These are phyloP conservation scores for Porphyrio hochstetteri DNA, from an alignment of 2,113 vertebrate genomes.

Conservation along the genomic window DNA sequence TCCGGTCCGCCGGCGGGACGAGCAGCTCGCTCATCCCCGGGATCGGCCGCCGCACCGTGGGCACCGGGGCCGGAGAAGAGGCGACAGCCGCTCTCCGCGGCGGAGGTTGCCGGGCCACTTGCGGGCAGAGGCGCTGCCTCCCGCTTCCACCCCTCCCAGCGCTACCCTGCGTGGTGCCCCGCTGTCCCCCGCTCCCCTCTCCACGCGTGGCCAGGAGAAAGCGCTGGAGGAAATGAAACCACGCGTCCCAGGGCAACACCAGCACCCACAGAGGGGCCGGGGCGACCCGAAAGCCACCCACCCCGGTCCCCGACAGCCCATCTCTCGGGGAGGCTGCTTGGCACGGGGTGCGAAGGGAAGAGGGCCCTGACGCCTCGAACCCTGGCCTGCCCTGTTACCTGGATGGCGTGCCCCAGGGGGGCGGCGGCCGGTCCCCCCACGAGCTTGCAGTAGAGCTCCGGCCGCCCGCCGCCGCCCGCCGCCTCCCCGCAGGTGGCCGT, in stretches of 20 bases:
- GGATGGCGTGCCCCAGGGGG: constrained; percentile 79
- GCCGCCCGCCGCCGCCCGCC: constrained; percentile 48
- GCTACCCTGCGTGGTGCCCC: not conserved
- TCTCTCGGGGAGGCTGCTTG: not conserved
- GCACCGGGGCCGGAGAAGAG: not conserved
- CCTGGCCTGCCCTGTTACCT: constrained; percentile 74
- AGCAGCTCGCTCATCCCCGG: not conserved
- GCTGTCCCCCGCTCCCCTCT: not conserved
- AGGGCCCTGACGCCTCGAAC: not conserved
- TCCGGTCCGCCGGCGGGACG: not conserved
- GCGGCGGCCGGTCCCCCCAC: constrained; percentile 84
- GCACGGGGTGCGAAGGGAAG: not conserved
- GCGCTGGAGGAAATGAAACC: not conserved
- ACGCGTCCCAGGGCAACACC: not conserved
- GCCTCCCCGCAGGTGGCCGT: constrained; percentile 91
- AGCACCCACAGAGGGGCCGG: not conserved
- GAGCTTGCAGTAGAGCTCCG: constrained; percentile 90
- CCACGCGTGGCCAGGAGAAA: not conserved
- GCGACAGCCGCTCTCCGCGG: not conserved
- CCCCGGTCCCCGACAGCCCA: no score
- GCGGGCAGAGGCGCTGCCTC: not conserved
- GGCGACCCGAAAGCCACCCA: not conserved
- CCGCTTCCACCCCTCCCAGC: not conserved
- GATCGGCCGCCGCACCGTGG: not conserved
- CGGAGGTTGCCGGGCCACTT: not conserved